Base-by-base conservation (phyloP, 2,888 invertebrate genomes). In the Luperina testacea region DNA sequence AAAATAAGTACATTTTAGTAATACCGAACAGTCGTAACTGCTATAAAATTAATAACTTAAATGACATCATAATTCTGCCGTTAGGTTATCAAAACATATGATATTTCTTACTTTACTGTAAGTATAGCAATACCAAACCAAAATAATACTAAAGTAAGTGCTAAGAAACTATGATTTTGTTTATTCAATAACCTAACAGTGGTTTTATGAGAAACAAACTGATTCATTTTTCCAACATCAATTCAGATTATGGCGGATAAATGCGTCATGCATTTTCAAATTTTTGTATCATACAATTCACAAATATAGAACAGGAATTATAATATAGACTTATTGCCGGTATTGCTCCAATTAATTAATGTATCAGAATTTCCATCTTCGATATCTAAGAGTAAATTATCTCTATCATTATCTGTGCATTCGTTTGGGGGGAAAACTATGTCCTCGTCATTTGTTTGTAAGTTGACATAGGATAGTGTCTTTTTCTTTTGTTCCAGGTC, bases 401-500 rank as follows among this genome's bases (percentile, higher is more conserved):
- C 95, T 81, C 92, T 93, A 48, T 94, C 93, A 81, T 89, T 88
- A 5, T 88, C 91, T 51, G 83, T 87, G 38, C 89, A 90, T 24
- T 93, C 92, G 69, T 91, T 92, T 0, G 91, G 89, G 15, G 91
- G 90, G 48, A 95, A 90, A 0, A 96, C 95, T 38, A 96, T 81
- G 65, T 96, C 96, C 75, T 96, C 95, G 78, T 96, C 96, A 68
- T 94, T 94, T 0, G 92, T 91, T 88, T 96, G 95, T 15, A 96
- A 89, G 82, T 96, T 97, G 0, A 96, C 96, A 81, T 96, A 96
- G 0, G 97, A 96, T 3, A 96, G 85, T 59, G 96, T 95, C 77
- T 96, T 96, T 79, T 94, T 96, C 87, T 96, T 96, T 82, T 96
- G 95, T 86, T 94, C 96, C 53, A 97, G 88, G 85, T 97, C 97